Percentiles rank a stretch among this genome's conserved stretches.
These are phyloP conservation scores for Zoanthus solanderi DNA, from an alignment of 92 coral and sea anemone genomes.

Conservation along the genomic window DNA sequence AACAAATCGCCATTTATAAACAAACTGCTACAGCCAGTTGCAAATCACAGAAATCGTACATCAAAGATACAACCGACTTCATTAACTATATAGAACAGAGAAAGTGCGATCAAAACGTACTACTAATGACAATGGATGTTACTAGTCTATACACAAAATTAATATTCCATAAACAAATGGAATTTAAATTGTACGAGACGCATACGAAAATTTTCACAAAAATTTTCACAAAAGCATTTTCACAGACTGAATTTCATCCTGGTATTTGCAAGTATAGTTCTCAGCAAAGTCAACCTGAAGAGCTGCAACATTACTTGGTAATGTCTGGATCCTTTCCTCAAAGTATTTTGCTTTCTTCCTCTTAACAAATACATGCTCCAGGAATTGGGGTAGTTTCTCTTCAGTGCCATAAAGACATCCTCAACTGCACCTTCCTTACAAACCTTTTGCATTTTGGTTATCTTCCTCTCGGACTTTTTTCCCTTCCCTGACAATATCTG, in stretches of 20 bases:
- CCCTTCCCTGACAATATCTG: background rate
- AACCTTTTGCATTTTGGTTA: slow-evolving; percentile 44
- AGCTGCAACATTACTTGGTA: slow-evolving; percentile 56
- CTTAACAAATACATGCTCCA: slow-evolving; percentile 54
- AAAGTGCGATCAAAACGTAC: no score
- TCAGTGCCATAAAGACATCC: slow-evolving; percentile 19
- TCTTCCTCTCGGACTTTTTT: slow-evolving; percentile 22
- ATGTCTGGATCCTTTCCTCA: slow-evolving; percentile 49
- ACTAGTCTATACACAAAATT: no score
- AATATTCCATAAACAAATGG: no score
- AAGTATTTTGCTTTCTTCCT: slow-evolving; percentile 65
- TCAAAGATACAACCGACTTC: no score
- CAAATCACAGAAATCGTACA: no score
- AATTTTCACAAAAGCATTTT: no score
- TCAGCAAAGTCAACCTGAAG: slow-evolving; percentile 77
- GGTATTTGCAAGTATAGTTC: slow-evolving; percentile 65
- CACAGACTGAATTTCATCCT: slow-evolving; percentile 70
- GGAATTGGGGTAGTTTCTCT: slow-evolving; percentile 19
- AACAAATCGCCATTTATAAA: no score
- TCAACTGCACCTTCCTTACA: slow-evolving; percentile 36
- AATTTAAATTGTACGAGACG: no score
- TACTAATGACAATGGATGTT: no score
- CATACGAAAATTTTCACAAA: no score
- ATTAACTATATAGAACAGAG: no score
- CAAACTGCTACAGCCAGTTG: no score